Evolutionary conservation across 1,140 invertebrate species (phyloP), one percentile per base, ranked within the genome.

Genomic region (Pogonomyrmex barbatus): DNA sequence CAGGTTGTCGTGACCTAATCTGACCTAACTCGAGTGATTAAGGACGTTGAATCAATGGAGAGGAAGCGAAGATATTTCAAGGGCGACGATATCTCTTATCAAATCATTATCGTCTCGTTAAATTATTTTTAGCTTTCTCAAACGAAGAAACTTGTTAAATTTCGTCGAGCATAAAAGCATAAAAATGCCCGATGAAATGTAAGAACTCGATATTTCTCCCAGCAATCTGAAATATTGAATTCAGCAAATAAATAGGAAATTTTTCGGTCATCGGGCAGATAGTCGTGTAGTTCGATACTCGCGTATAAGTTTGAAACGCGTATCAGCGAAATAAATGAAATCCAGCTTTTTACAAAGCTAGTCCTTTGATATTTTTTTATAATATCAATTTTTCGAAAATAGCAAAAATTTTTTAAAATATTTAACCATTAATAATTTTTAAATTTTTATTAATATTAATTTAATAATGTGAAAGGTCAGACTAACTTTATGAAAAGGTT

Each of bases 1-100:
- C 78, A 88, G 84, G 87, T 88, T 88, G 84, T 88, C 87, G 75
- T 79, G 83, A 70, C 68, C 75, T 62, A 73, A 85, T 71, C 54
- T 60, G 56, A 75, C 78, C 50, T 77, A 70, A 47, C 73, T 14
- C 62, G 65, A 86, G 77, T 88, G 63, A 88, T 88, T 88, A 88
- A 86, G 77, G 36, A 39, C 52, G 45, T 75, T 75, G 83, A 79
- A 63, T 86, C 50, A 71, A 83, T 62, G 79, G 54, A 47, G 42
- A 14, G n/a, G 42, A 4, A 10, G 47, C 6, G 39, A 36, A 14
- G 52, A 45, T 24, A 14, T 60, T 71, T 73, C 54, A 47, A 71
- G 52, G 30, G 12, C 42, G 45, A 39, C 6, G 50, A 2, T 47
- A 73, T 75, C 79, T 70, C 36, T n/a, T 47, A 24, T 82, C 52